Evolutionary conservation across 2,888 invertebrate species (phyloP), one percentile per base, ranked within the genome.

Genomic region (Tribolium freemani): DNA sequence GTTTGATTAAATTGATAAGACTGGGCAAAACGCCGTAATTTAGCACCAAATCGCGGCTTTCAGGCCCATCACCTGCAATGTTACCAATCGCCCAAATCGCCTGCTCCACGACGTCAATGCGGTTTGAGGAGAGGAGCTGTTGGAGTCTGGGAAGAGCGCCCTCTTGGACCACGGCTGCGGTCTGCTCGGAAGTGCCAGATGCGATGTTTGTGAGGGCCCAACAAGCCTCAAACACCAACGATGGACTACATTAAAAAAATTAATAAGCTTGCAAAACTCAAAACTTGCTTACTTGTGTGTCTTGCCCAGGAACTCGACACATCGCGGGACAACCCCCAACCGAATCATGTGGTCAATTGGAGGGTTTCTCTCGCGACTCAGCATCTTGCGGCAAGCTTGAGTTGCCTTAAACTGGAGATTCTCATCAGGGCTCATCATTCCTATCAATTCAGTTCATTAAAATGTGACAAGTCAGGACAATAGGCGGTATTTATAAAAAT

Each of bases 71-170:
- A 38, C 98, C 98, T 5, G 98, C 97, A 80, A 99, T 96, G 87
- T 99, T 99, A 96, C 98, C 99, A 96, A 98, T 88, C 0, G 98
- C 98, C 99, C 99, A 98, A 0, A 97, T 95, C n/a, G 96, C 93
- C 86, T 98, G 97, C 83, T 98, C 97, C 0, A 95, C 93, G 0
- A 95, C 92, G 76, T 93, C 90, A 0, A 90, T 86, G 45, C 91
- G 88, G 1, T 90, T 87, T 0, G 94, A 93, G 5, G 89, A 86
- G 0, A 98, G 87, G 9, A 99, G 88, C 0, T 88, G 84, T 16
- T 97, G 91, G 61, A 99, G 90, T 71, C 92, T 92, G 0, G 94
- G 94, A 16, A 99, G 90, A 0, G 96, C 97, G n/a, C 95, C 94
- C 44, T 92, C 91, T 84, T 93, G 88, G 0, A 98, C 93, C 0